phyloP scores from a whole-genome alignment of 1,140 invertebrate genomes.

The Glomeris maerens region DNA sequence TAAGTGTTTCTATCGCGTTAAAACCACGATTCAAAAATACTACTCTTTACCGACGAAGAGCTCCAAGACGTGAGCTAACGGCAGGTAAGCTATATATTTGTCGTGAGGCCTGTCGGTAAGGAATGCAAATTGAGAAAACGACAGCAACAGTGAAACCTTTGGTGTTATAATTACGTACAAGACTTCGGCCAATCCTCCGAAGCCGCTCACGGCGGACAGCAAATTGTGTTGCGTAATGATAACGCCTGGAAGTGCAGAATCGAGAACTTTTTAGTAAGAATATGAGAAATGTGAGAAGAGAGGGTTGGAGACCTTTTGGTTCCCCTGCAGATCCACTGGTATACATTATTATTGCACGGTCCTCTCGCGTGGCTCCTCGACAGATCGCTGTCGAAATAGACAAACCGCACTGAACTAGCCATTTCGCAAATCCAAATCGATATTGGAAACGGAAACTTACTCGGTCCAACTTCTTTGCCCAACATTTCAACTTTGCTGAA shows the following conservation, averaged over 20 bases:
- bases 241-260: constrained; percentile 38
- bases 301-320: constrained; percentile 46
- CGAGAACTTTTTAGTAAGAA: no score
- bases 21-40: constrained; percentile 11
- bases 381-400: no score
- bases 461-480: no score
- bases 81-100: constrained; percentile 85
- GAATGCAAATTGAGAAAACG: constrained; percentile 15
- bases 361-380: no score
- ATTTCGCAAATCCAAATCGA: no score
- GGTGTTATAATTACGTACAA: constrained; percentile 8
- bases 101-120: constrained; percentile 50
- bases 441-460: no score
- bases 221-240: constrained; percentile 73
- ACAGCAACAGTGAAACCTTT: constrained; percentile 2
- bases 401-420: no score
- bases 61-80: constrained; percentile 94
- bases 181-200: constrained; percentile 54
- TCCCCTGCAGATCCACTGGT: constrained; percentile 86
- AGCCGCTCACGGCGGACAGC: constrained; percentile 71
- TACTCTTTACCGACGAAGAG: constrained; percentile 49
- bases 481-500: no score
- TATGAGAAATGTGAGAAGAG: constrained; percentile 9
- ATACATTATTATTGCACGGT: constrained; percentile 91
- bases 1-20: neutral